Conservation (phyloP, 2,888 invertebrate species). For the Agriopis marginaria region DNA sequence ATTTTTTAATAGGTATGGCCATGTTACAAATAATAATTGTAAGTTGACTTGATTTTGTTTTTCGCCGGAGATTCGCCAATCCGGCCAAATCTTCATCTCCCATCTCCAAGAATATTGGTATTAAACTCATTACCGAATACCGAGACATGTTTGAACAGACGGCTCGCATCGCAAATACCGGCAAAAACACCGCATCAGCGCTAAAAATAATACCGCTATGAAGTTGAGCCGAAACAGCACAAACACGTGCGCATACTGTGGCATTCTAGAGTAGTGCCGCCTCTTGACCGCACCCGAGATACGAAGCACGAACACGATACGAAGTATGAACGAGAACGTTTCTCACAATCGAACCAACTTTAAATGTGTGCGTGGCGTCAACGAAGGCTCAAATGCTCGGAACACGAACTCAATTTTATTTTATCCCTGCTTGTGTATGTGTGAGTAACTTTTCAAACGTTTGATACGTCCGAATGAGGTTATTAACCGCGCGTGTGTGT, state of each 20-base stretch:
- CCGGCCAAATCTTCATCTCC: neutral
- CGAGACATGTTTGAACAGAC: conserved; percentile 38
- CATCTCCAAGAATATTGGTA: conserved; percentile 32
- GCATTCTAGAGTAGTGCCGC: conserved; percentile 66
- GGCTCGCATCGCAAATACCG: conserved; percentile 52
- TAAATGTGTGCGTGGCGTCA: conserved; percentile 49
- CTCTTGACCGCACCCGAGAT: conserved; percentile 58
- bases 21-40: neutral
- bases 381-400: conserved; percentile 45
- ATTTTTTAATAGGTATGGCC: neutral
- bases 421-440: conserved; percentile 42
- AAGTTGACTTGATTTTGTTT: neutral
- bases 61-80: conserved; percentile 5
- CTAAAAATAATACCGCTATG: conserved; percentile 75
- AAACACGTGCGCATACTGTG: conserved; percentile 32
- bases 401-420: conserved; percentile 40
- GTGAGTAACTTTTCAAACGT: conserved; percentile 59
- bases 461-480: conserved; percentile 74
- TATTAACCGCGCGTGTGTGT: conserved; percentile 63
- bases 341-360: conserved; percentile 48
- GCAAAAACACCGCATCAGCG: conserved; percentile 80
- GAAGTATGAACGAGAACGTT: conserved; percentile 22
- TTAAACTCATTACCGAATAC: conserved; percentile 46
- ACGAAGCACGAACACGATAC: conserved; percentile 35
- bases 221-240: conserved; percentile 34